These are phyloP conservation scores for Chrysolophus pictus DNA, from an alignment of 2,797 vertebrate species.

Conservation along the genomic window DNA sequence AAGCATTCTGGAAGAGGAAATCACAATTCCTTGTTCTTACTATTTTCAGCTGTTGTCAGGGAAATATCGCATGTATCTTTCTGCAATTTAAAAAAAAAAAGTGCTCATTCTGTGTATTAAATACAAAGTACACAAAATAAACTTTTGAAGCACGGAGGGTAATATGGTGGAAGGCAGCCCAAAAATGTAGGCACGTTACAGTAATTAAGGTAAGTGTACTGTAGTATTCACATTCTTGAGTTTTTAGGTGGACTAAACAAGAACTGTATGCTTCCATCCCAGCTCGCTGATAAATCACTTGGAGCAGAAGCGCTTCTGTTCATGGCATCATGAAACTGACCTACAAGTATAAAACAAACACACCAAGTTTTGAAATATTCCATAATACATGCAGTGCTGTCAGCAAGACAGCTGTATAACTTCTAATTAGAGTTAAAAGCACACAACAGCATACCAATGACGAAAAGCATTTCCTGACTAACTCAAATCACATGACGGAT, in stretches of 20 bases:
- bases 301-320: slow-evolving; percentile 68
- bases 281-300: slow-evolving; percentile 63
- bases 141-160: slow-evolving; percentile 86
- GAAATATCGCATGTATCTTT: slow-evolving; percentile 63
- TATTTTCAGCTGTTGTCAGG: slow-evolving; percentile 67
- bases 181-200: slow-evolving; percentile 92
- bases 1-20: slow-evolving; percentile 55
- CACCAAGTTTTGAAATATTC: not conserved
- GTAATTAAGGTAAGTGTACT: slow-evolving; percentile 83
- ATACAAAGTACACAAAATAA: slow-evolving; percentile 85
- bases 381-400: rapidly evolving
- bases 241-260: slow-evolving; percentile 68
- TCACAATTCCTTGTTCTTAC: slow-evolving; percentile 67
- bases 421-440: not conserved
- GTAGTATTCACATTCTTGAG: slow-evolving; percentile 80
- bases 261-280: slow-evolving; percentile 67
- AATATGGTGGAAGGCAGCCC: slow-evolving; percentile 89
- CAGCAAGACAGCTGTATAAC: not conserved
- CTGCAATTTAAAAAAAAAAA: slow-evolving; percentile 73
- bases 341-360: slow-evolving; percentile 44
- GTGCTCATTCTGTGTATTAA: slow-evolving; percentile 79
- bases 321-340: slow-evolving; percentile 56
- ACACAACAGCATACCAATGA: not conserved
- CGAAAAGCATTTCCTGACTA: not conserved
- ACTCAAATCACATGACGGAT: not conserved